Evolutionary conservation across 2,113 vertebrate species (phyloP).

Genomic region (Thalassarche chlororhynchos): DNA sequence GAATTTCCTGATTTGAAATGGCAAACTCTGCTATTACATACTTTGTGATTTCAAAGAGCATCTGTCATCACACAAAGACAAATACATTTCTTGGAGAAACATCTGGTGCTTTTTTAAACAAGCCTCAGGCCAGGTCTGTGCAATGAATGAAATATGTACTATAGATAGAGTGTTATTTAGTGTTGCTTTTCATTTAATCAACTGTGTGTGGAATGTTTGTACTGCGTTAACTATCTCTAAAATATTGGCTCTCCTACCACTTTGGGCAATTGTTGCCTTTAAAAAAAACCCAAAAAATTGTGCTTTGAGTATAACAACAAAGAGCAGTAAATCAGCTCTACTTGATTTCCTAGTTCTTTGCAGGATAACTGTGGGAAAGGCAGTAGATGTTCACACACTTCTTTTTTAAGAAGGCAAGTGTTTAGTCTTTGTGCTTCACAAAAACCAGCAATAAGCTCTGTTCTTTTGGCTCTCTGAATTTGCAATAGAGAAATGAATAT

Average conservation of each 20-base stretch:
- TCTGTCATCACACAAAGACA: conserved; percentile 82
- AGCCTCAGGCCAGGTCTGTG: conserved; percentile 73
- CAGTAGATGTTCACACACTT: background rate
- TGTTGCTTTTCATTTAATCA: conserved; percentile 76
- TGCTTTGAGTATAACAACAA: background rate
- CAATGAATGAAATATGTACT: conserved; percentile 80
- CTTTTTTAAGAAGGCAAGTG: background rate
- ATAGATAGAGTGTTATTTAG: conserved; percentile 74
- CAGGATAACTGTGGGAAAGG: background rate
- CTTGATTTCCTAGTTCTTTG: background rate
- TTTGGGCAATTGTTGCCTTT: conserved; percentile 1
- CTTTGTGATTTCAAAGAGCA: conserved; percentile 80
- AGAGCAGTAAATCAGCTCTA: background rate
- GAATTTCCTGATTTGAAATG: conserved; percentile 80
- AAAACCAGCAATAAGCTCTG: background rate
- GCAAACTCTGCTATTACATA: conserved; percentile 78
- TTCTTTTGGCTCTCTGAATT: background rate
- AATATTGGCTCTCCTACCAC: conserved; percentile 31
- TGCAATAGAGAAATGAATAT: background rate
- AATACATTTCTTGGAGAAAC: conserved; percentile 79
- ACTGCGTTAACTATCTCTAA: conserved; percentile 61
- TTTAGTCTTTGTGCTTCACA: background rate
- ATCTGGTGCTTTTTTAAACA: conserved; percentile 83
- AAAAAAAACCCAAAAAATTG: background rate
- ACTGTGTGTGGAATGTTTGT: conserved; percentile 68